phyloP scores from a whole-genome alignment of 2,797 vertebrate species.

The Delichon dasypus region DNA sequence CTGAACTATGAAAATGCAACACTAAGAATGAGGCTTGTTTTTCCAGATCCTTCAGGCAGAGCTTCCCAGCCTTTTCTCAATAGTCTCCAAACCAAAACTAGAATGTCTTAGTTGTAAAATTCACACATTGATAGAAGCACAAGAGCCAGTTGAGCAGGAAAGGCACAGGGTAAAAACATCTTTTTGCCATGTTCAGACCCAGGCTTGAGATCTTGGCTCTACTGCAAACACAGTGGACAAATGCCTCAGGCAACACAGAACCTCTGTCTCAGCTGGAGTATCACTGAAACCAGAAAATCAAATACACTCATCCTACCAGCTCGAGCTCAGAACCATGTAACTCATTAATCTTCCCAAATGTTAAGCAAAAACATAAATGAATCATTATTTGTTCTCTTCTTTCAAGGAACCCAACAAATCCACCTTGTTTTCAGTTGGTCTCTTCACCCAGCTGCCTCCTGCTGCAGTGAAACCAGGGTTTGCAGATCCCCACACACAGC shows the following conservation, averaged over 20 bases:
- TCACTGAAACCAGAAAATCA: slow-evolving; percentile 4
- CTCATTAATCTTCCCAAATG: background rate
- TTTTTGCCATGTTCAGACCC: background rate
- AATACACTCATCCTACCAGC: background rate
- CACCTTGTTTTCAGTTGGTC: background rate
- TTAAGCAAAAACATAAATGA: background rate
- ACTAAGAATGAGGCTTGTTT: background rate
- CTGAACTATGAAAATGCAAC: background rate
- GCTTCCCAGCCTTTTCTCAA: background rate
- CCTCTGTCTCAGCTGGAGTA: background rate
- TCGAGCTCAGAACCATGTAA: background rate
- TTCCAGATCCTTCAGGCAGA: background rate
- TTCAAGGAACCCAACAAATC: background rate
- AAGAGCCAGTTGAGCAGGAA: background rate
- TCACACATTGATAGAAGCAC: background rate
- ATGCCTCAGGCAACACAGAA: background rate
- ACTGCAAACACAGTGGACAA: background rate
- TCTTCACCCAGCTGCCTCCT: background rate
- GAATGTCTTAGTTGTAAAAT: background rate
- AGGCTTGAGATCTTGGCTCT: background rate
- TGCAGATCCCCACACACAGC: background rate
- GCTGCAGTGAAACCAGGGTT: background rate
- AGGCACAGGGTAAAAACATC: background rate
- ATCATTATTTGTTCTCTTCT: background rate
- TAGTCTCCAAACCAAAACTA: background rate